Percentiles rank a stretch among this genome's conserved stretches.
These are phyloP conservation scores for Cassiopea xamachana DNA, from an alignment of 30 jellyfish, hydroid and myxozoan genomes.

Conservation along the genomic window DNA sequence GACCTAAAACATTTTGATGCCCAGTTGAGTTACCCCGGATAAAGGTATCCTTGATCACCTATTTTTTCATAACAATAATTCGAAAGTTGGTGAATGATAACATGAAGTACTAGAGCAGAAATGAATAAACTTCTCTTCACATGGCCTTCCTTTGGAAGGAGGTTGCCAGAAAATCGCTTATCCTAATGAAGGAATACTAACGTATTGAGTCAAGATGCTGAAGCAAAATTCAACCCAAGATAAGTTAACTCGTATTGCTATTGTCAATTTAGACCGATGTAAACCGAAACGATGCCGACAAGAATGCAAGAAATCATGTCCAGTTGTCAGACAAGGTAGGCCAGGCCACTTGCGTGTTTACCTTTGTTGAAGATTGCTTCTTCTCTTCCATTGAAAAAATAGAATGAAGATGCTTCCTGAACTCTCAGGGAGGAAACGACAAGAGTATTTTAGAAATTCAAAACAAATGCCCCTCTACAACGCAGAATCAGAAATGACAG, in stretches of 20 bases:
- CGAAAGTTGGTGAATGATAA: neutral
- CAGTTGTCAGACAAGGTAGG: conserved; percentile 99
- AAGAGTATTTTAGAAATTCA: too few relatives aligned
- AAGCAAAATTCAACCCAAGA: conserved; percentile 76
- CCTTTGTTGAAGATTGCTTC: too few relatives aligned
- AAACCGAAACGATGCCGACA: conserved; percentile 99
- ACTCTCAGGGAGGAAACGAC: too few relatives aligned
- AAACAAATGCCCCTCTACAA: too few relatives aligned
- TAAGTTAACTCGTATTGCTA: conserved; percentile 98
- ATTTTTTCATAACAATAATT: too few relatives aligned
- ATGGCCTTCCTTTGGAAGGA: conserved; percentile 59
- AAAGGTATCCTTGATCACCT: too few relatives aligned
- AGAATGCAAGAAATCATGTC: conserved; percentile 98
- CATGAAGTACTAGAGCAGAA: conserved; percentile 41
- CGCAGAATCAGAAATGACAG: too few relatives aligned
- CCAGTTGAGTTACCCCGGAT: too few relatives aligned
- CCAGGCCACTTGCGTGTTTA: neutral
- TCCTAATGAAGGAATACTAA: neutral
- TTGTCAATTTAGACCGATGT: conserved; percentile 97
- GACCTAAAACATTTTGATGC: too few relatives aligned
- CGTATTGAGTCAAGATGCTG: neutral
- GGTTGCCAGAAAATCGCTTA: neutral
- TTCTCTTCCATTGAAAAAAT: too few relatives aligned
- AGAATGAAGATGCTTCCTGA: too few relatives aligned
- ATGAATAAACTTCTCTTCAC: conserved; percentile 40